phyloP scores from a whole-genome alignment of 1,140 invertebrate species.

The Caenorhabditis inopinata region DNA sequence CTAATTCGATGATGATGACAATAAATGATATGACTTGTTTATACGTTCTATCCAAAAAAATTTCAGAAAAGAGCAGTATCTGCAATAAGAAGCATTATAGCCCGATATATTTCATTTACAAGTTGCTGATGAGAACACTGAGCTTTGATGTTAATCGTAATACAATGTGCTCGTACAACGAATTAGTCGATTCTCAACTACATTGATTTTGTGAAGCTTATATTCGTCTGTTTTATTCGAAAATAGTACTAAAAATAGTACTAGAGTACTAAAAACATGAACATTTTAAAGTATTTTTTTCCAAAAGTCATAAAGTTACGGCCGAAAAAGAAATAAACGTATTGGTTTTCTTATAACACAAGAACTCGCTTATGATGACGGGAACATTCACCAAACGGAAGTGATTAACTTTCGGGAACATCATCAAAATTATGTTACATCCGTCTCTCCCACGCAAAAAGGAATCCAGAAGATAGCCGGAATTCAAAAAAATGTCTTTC shows the following conservation, averaged over 20 bases:
- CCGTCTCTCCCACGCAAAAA: not conserved
- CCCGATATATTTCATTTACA: not conserved
- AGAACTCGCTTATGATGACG: not conserved
- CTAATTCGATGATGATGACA: conserved; percentile 26
- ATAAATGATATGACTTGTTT: conserved; percentile 30
- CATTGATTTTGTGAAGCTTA: too few relatives aligned
- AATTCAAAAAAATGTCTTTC: not conserved
- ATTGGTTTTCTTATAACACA: not conserved
- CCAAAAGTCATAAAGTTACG: too few relatives aligned
- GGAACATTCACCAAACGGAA: not conserved
- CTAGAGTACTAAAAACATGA: too few relatives aligned
- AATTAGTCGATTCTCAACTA: too few relatives aligned
- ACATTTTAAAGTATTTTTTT: too few relatives aligned
- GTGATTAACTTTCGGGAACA: not conserved
- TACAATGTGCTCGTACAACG: too few relatives aligned
- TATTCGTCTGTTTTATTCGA: too few relatives aligned
- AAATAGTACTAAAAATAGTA: too few relatives aligned
- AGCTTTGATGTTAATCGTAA: too few relatives aligned
- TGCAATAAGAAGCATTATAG: not conserved
- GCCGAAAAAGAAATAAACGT: too few relatives aligned
- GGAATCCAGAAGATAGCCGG: not conserved
- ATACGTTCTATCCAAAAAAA: not conserved
- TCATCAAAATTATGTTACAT: not conserved
- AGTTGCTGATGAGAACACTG: too few relatives aligned
- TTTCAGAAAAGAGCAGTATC: not conserved